These are phyloP conservation scores for Euzophera pinguis DNA, from an alignment of 2,888 invertebrate genomes.

Conservation along the genomic window DNA sequence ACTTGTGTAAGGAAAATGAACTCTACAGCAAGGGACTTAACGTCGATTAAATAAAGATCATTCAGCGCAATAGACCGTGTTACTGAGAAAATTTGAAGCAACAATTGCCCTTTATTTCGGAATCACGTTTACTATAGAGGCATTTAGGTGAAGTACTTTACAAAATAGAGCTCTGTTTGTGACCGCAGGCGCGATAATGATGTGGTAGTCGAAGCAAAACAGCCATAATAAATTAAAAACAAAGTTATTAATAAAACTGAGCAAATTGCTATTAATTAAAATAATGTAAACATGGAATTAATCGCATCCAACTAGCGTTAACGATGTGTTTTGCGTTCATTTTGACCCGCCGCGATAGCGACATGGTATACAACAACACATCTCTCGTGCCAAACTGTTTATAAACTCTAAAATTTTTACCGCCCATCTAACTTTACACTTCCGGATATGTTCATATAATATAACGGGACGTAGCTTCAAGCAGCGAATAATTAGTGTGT, in stretches of 20 bases:
- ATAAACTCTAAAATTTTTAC: background rate
- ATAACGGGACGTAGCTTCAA: too few relatives aligned
- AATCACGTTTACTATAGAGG: conserved; percentile 45
- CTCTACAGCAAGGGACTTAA: conserved; percentile 18
- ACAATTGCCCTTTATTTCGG: conserved; percentile 52
- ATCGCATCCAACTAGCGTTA: conserved; percentile 8
- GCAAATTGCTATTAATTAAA: conserved; percentile 19
- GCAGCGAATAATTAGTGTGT: too few relatives aligned
- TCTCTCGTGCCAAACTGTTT: background rate
- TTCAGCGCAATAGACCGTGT: conserved; percentile 33
- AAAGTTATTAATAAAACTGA: conserved; percentile 10
- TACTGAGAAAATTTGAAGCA: conserved; percentile 43
- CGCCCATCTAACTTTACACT: background rate
- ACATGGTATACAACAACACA: background rate
- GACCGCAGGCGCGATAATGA: conserved; percentile 23
- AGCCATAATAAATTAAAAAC: conserved; percentile 8
- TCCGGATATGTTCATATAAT: background rate
- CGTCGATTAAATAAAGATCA: conserved; percentile 12
- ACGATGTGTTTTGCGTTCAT: conserved; percentile 3
- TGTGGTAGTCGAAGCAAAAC: conserved; percentile 16
- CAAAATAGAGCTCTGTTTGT: conserved; percentile 22
- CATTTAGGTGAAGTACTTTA: conserved; percentile 31
- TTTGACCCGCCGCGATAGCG: conserved; percentile 10
- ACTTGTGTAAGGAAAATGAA: conserved; percentile 28
- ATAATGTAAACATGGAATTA: conserved; percentile 17